Conservation (phyloP, 2,797 vertebrate genomes). For the Macropodus opercularis region DNA sequence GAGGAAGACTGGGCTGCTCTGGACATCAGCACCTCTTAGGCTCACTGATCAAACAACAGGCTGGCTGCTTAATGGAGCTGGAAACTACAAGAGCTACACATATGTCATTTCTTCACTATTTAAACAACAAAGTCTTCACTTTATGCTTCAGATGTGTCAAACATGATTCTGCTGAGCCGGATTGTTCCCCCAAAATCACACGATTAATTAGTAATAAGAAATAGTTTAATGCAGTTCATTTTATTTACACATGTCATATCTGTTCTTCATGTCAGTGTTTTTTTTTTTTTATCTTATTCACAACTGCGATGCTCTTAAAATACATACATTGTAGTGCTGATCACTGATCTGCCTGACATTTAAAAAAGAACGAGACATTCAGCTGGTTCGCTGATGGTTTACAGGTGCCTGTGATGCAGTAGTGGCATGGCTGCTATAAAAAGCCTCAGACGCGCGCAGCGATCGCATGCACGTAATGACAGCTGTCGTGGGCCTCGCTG, state of each 20-base stretch:
- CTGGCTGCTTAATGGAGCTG: no score
- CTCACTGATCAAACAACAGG: not conserved
- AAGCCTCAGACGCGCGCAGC: not conserved
- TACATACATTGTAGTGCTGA: not conserved
- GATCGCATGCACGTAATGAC: not conserved
- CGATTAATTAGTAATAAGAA: not conserved
- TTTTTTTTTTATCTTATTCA: not conserved
- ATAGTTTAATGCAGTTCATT: not conserved
- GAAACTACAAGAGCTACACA: no score
- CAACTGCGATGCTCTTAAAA: not conserved
- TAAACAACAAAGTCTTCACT: no score
- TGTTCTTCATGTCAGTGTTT: not conserved
- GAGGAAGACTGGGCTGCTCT: no score
- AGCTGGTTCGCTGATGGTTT: not conserved
- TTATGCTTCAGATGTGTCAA: no score
- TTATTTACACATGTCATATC: not conserved
- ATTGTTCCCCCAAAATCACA: no score
- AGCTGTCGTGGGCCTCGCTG: no score
- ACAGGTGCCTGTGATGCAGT: slow-evolving; percentile 1
- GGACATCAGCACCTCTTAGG: no score
- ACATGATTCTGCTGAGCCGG: no score
- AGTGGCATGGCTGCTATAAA: not conserved
- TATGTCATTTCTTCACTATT: not conserved
- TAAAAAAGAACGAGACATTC: no score
- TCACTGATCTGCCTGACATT: not conserved